Evolutionary conservation across 2,888 invertebrate species (phyloP).

Genomic region (Operophtera brumata): DNA sequence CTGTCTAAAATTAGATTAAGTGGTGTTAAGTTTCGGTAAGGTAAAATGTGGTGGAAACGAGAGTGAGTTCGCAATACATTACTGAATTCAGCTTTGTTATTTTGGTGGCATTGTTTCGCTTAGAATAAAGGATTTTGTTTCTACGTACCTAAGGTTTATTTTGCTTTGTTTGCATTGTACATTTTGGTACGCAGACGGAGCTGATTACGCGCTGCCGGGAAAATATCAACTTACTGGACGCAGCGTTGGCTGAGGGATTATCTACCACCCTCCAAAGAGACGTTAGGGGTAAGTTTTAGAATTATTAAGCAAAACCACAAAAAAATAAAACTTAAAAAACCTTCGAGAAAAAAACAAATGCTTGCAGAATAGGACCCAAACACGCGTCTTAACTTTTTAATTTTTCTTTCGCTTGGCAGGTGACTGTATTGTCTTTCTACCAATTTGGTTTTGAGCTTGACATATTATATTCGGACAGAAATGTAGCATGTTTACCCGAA

Average conservation of each 20-base stretch:
- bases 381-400: neutral
- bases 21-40: conserved; percentile 29
- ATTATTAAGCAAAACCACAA: neutral
- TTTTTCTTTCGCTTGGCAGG: neutral
- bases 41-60: conserved; percentile 34
- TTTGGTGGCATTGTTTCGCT: conserved; percentile 15
- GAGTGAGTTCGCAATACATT: conserved; percentile 47
- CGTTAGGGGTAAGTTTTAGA: conserved; percentile 78
- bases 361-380: conserved; percentile 7
- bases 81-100: conserved; percentile 22
- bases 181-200: conserved; percentile 85
- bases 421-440: neutral
- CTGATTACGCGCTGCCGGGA: conserved; percentile 92
- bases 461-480: no score
- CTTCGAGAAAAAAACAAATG: neutral
- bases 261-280: conserved; percentile 80
- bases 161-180: conserved; percentile 28
- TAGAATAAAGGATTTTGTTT: conserved; percentile 4
- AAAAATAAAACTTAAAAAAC: neutral
- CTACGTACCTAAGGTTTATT: conserved; percentile 12
- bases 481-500: no score
- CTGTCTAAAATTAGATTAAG: conserved; percentile 8
- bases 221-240: conserved; percentile 90
- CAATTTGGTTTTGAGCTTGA: neutral
- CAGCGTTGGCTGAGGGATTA: conserved; percentile 81